Evolutionary conservation across 1,140 invertebrate species (phyloP), one percentile per base, ranked within the genome.

Genomic region (Drosophila baimaii): DNA sequence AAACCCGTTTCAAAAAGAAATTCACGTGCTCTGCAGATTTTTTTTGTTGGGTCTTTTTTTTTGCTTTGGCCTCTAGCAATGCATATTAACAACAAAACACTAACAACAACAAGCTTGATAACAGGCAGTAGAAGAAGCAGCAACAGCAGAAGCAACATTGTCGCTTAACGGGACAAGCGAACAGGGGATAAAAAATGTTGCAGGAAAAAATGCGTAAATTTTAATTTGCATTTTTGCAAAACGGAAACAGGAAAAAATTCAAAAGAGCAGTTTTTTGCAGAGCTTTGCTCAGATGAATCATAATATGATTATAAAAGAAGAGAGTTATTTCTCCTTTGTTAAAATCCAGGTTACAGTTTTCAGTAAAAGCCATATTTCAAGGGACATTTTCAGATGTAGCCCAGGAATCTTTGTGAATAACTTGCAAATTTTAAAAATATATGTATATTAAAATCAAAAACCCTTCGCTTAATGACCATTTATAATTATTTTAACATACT

Each of bases 1-100:
- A 83, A 88, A 83, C 83, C 57, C 64, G 79, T 88, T 88, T 79
- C 62, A 58, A 77, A 89, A 89, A 84, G 84, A 89, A 90, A 89
- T 89, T 78, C 85, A 89, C 81, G 85, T 89, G 83, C 76, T 70
- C 61, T 63, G 73, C 81, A 70, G 41, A 66, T 64, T 66, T 81
- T 72, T 72, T 61, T 31, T 25, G 25, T 8, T 15, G 19, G 12
- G 15, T 56, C 27, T 39, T 46, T 56, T 19, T 43, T 57, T 57
- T 58, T 46, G 39, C 21, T 47, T 71, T 63, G 37, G 37, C 81
- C 81, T 44, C 49, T 35, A 64, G 82, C 79, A 43, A 78, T 84
- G 73, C 81, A 83, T 75, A 83, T 65, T 73, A 72, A 68, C 57
- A 78, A 68, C 65, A 65, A 63, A 61, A 31, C 61, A 56, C 19